These are phyloP conservation scores for Zygaena filipendulae DNA, from an alignment of 2,888 invertebrate species.

Conservation along the genomic window DNA sequence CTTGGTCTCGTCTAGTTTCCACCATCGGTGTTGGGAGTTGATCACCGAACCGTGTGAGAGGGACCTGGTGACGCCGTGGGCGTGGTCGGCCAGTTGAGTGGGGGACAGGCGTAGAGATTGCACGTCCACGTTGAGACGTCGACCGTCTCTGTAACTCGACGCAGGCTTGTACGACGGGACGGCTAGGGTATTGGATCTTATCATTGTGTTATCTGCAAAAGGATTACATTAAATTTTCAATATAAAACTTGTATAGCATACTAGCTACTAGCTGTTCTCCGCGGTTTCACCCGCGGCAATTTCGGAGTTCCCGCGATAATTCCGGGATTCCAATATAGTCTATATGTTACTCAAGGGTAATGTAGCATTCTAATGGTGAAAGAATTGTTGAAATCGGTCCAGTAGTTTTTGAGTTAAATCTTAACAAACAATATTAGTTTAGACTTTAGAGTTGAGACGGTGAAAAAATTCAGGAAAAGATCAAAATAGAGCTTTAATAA, in stretches of 20 bases:
- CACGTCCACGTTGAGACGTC: conserved; percentile 45
- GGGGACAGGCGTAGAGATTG: conserved; percentile 49
- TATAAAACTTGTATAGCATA: not conserved
- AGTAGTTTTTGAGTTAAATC: too few relatives aligned
- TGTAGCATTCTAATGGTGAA: too few relatives aligned
- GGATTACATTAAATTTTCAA: not conserved
- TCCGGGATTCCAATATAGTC: too few relatives aligned
- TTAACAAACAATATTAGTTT: too few relatives aligned
- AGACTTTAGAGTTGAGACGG: too few relatives aligned
- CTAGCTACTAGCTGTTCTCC: too few relatives aligned
- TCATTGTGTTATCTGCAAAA: conserved; percentile 59
- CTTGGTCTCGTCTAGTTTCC: conserved; percentile 56
- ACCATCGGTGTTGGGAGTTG: conserved; percentile 57
- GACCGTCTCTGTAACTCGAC: conserved; percentile 41
- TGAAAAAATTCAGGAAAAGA: too few relatives aligned
- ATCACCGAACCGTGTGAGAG: conserved; percentile 74
- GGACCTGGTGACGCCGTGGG: conserved; percentile 68
- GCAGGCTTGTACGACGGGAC: conserved; percentile 59
- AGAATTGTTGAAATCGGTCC: too few relatives aligned
- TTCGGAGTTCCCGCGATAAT: too few relatives aligned
- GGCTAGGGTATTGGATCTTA: conserved; percentile 62
- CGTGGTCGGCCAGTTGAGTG: conserved; percentile 45
- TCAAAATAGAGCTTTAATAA: too few relatives aligned
- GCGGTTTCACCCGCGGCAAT: too few relatives aligned
- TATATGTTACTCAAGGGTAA: too few relatives aligned